Percentiles rank a stretch among this genome's conserved stretches.
phyloP scores from a whole-genome alignment of 2,113 vertebrate genomes.

The Bos javanicus region DNA sequence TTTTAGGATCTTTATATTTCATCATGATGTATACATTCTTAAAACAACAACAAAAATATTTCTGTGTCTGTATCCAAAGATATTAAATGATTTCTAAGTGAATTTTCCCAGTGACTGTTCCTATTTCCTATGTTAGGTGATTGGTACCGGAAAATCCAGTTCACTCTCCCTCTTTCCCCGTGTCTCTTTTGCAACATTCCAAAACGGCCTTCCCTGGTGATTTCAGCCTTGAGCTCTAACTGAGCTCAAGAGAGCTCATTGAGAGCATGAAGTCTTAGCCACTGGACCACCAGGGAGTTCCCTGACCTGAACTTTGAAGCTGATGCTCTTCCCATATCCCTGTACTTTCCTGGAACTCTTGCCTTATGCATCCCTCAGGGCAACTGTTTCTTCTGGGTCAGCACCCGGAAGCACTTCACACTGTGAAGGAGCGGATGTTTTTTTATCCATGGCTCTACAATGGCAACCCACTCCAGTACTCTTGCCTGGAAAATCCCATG shows the following conservation, averaged over 20 bases:
- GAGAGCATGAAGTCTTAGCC: neutral
- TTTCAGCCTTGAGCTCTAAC: neutral
- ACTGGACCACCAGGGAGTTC: neutral
- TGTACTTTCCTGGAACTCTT: neutral
- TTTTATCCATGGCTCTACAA: neutral
- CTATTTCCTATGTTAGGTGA: neutral
- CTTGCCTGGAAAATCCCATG: too few relatives aligned
- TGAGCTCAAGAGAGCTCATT: neutral
- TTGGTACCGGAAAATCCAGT: neutral
- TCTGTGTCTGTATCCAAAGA: neutral
- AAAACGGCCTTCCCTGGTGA: neutral
- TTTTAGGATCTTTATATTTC: slow-evolving; percentile 19
- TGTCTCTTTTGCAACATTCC: neutral
- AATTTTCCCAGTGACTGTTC: neutral
- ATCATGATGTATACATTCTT: slow-evolving; percentile 14
- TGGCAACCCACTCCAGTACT: too few relatives aligned
- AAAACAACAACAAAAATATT: neutral
- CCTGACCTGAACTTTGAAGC: neutral
- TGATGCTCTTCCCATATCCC: neutral
- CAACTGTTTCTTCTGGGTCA: neutral
- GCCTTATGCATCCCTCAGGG: neutral
- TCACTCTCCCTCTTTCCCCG: neutral
- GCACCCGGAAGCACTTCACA: neutral
- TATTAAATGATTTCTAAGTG: slow-evolving; percentile 17
- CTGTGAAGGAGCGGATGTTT: neutral